Evolutionary conservation across 2,888 invertebrate species (phyloP).

Genomic region (Oasisia sp.): DNA sequence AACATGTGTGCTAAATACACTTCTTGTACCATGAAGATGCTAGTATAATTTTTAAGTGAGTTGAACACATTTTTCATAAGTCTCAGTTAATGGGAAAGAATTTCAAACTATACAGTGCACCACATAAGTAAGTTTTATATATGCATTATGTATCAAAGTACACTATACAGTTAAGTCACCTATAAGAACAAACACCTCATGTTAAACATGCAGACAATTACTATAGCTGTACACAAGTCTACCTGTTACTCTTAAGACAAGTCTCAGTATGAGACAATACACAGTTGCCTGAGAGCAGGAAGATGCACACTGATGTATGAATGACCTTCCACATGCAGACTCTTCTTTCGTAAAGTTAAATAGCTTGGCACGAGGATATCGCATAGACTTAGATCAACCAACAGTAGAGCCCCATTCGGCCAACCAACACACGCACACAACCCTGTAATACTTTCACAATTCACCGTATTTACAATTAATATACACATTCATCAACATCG

Average conservation of each 20-base stretch:
- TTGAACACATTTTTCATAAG: not conserved
- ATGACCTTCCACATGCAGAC: not conserved
- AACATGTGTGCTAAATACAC: not conserved
- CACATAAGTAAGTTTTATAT: not conserved
- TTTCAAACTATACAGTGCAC: not conserved
- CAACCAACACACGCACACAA: not conserved
- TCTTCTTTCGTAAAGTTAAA: not conserved
- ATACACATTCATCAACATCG: not conserved
- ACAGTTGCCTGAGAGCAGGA: not conserved
- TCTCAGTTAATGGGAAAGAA: not conserved
- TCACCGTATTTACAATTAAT: not conserved
- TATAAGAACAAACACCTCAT: not conserved
- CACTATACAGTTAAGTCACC: not conserved
- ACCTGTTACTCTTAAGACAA: not conserved
- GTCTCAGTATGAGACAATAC: slow-evolving; percentile 1
- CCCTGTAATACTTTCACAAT: slow-evolving; percentile 2
- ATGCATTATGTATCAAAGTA: not conserved
- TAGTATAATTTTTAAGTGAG: not conserved
- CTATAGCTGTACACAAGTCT: not conserved
- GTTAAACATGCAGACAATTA: not conserved
- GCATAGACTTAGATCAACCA: not conserved
- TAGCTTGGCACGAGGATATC: slow-evolving; percentile 10
- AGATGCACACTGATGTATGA: not conserved
- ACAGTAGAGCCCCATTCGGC: not conserved
- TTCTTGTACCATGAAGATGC: not conserved